Evolutionary conservation across 2,888 invertebrate species (phyloP), one percentile per base, ranked within the genome.

Genomic region (Drosophila paramelanica): DNA sequence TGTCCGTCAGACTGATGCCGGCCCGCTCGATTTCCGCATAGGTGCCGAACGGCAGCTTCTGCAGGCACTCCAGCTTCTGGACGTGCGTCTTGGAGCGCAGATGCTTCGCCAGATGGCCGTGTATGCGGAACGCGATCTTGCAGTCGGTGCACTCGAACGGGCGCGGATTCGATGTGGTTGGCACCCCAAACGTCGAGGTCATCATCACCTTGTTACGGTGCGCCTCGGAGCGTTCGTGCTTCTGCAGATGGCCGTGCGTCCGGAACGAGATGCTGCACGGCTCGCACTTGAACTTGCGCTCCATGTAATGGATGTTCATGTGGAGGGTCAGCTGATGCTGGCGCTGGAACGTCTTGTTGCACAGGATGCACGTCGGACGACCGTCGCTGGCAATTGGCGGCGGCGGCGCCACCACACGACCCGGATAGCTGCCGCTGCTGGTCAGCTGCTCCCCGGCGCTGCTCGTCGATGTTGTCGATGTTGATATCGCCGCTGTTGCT

Each of bases 141-240:
- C 99, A 99, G 91, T 99, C 98, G 20, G 95, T 95, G 93, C 99
- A 99, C 89, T 98, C 97, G 92, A 98, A 99, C 17, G 99, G 98
- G 53, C 99, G 94, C 3, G 99, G 99, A 93, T 99, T 98, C 13
- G 96, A 96, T 0, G 96, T 96, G 8, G 95, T 93, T 56, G 97
- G 95, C 10, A 96, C 95, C 7, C 96, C 97, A 90, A 96, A 96
- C 0, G 96, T 96, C 20, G 96, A 95, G 31, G 96, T 96, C 96
- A 96, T 96, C 86, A 95, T 96, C 78, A 97, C 97, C 94, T 98
- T 98, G 90, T 97, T 98, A 86, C 97, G 96, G 93, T 98, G 98
- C 74, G 96, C 96, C 88, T 97, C 97, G 58, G 97, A 97, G 65
- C 98, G 94, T 92, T 97, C 97, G 91, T 98, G 98, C 92, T 98